Base-by-base conservation (phyloP, 2,113 vertebrate species). In the Syrmaticus mikado region DNA sequence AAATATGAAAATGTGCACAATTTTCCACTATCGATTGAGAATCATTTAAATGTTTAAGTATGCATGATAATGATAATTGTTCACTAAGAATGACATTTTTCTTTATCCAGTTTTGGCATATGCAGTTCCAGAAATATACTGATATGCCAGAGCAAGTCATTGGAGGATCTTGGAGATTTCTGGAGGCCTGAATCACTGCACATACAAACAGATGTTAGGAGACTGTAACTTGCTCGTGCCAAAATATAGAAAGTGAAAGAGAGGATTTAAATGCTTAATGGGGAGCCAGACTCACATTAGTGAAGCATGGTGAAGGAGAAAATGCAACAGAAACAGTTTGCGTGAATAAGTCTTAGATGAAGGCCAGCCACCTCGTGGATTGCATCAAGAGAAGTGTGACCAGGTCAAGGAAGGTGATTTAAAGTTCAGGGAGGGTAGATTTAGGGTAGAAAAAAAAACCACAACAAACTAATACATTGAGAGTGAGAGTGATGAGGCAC, bases 51-150 rank as follows among this genome's bases (percentile, higher is more conserved):
- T 14, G 1, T 65, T 28, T 55, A 52, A 52, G 25, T 52, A 15
- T 27, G 13, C 25, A 52, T 52, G 50, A 52, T 52, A 27, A 55
- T 7, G 0, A 67, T 24, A 62, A 3, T 40, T 0, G 1, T 27
- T 20, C 27, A 53, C 52, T 30, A 41, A 75, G 66, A 11, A 2
- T 22, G 4, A 24, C 2, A 25, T 57, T 70, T 48, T 5, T 6
- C 58, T 19, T 27, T 13, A 81, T 55, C 12, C 3, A 11, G 0
- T 67, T 84, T 87, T 53, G 45, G 6, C 1, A 4, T 82, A 10
- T 60, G 16, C 8, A 30, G 11, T 7, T 7, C 30, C 71, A 53
- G 22, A 73, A 80, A 38, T 38, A 14, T 20, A 53, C 3, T 48
- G 27, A 62, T 18, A 43, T 7, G 45, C 16, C 15, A 86, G 10